Base-by-base conservation (phyloP, 2,888 invertebrate genomes). In the Tachina lurida region DNA sequence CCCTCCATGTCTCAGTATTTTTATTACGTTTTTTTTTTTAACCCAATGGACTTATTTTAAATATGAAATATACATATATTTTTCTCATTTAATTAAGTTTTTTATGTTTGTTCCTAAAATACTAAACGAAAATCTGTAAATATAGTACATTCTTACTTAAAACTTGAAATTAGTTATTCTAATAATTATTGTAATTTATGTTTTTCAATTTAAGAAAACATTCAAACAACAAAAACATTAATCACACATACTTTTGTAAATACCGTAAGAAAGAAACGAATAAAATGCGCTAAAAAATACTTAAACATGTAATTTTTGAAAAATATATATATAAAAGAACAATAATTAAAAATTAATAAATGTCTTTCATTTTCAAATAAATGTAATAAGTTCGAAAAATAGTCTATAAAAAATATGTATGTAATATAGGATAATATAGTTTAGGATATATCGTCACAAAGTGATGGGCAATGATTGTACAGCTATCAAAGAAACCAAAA, bases 201-300 rank as follows among this genome's bases (percentile, higher is more conserved):
- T 77, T 52, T 60, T 70, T 73, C 49, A 85, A 49, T 62, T 58
- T 65, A 78, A 58, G 58, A 76, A 67, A 49, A 52, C 10, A 41
- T 52, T 68, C 3, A 70, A 41, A 43, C 43, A 71, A 47, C 5
- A 63, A 62, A 63, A 62, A 62, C 62, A 62, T 45, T n/a, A 74
- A 71, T 73, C 60, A 75, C 74, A 45, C 13, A 67, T 54, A 67
- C 52, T 54, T 71, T 77, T 84, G 84, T 81, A 84, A 47, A 84
- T 80, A 84, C 75, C 9, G 22, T 63, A 65, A 31, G 41, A 79
- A 31, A 52, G n/a, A 60, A 68, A 7, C 31, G 31, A 73, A 12
- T 22, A n/a, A 54, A 62, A 31, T 56, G 17, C 17, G 19, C 62
- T 73, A 67, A 74, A 43, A 54, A 58, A 10, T 47, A 60, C n/a